Conservation (phyloP, 1,140 invertebrate genomes). For the Rhynchophorus ferrugineus region DNA sequence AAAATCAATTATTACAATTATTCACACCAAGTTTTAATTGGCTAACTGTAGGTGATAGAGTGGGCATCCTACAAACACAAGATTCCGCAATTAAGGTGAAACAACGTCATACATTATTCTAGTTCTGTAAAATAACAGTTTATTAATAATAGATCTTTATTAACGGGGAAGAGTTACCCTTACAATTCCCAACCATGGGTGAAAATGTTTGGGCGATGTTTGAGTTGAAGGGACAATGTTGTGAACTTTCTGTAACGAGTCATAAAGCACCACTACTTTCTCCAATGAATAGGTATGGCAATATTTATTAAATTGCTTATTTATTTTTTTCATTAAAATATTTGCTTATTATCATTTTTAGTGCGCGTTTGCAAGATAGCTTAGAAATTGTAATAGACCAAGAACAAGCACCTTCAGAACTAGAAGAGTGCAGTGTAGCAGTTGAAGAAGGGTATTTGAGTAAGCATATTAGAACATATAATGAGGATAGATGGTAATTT, state of each 20-base stretch:
- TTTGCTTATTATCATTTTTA: constrained; percentile 7
- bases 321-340: not conserved
- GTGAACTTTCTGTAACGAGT: constrained; percentile 35
- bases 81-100: constrained; percentile 47
- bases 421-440: constrained; percentile 27
- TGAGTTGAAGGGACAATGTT: constrained; percentile 35
- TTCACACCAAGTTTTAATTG: constrained; percentile 72
- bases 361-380: constrained; percentile 52
- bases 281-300: constrained; percentile 51
- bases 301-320: constrained; percentile 6
- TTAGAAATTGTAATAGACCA: constrained; percentile 54
- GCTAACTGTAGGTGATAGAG: constrained; percentile 65
- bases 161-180: constrained; percentile 72
- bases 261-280: constrained; percentile 45
- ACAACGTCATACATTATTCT: not conserved
- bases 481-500: too few relatives aligned
- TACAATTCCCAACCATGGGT: constrained; percentile 32
- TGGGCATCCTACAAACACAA: constrained; percentile 56
- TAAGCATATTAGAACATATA: too few relatives aligned
- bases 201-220: constrained; percentile 33
- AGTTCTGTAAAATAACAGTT: constrained; percentile 36
- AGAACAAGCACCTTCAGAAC: constrained; percentile 38
- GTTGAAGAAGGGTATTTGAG: not conserved
- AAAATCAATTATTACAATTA: constrained; percentile 49
- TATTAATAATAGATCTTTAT: constrained; percentile 42